Evolutionary conservation across 2,797 vertebrate species (phyloP).

Genomic region (Diceros bicornis): DNA sequence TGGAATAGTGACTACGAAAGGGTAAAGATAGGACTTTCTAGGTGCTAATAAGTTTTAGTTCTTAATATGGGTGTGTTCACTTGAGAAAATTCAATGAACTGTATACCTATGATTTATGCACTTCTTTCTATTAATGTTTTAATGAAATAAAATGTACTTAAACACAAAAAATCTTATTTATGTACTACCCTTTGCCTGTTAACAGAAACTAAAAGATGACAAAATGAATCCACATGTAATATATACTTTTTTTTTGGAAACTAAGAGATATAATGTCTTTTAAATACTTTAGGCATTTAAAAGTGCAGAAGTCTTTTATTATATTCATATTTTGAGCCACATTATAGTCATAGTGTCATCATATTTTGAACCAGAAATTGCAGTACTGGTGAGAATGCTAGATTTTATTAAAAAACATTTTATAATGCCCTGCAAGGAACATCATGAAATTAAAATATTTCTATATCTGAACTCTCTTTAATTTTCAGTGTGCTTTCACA

Average conservation of each 20-base stretch:
- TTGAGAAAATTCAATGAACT: constrained; percentile 52
- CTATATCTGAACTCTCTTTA: background rate
- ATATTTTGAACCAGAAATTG: background rate
- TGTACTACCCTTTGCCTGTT: background rate
- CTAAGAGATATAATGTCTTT: background rate
- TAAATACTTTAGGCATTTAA: constrained; percentile 54
- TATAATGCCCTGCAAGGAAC: background rate
- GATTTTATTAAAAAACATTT: background rate
- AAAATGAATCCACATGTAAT: background rate
- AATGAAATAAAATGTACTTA: constrained; percentile 28
- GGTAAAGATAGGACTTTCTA: background rate
- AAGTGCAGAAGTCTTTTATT: background rate
- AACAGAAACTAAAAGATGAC: constrained; percentile 25
- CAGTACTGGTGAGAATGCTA: background rate
- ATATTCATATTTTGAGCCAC: background rate
- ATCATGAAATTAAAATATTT: background rate
- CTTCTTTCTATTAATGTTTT: constrained; percentile 20
- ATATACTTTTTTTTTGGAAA: background rate
- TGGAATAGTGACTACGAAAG: background rate
- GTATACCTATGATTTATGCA: background rate
- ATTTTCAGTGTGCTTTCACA: background rate
- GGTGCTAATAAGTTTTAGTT: background rate
- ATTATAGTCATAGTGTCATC: background rate
- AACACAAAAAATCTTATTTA: background rate
- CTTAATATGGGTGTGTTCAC: background rate